Percentiles rank a stretch among this genome's conserved stretches.
These are phyloP conservation scores for Tetrao urogallus DNA, from an alignment of 2,113 vertebrate genomes.

Conservation along the genomic window DNA sequence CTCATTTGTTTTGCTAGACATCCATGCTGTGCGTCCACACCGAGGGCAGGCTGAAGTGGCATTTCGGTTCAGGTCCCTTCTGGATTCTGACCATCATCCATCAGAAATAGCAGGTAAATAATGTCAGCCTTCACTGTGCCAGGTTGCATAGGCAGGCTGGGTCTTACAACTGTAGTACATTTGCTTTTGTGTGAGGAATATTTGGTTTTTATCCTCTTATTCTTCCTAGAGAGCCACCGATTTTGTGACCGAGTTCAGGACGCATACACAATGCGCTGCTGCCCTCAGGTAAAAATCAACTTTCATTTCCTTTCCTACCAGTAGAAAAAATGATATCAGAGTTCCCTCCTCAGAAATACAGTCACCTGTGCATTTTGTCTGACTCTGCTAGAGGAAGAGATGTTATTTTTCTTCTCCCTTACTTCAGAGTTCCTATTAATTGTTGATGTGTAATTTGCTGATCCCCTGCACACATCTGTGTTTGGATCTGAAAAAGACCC, in stretches of 20 bases:
- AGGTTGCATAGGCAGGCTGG: not conserved
- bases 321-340: not conserved
- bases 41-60: conserved; percentile 94
- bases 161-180: not conserved
- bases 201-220: not conserved
- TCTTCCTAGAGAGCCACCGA: conserved; percentile 90
- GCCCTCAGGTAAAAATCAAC: conserved; percentile 90
- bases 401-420: not conserved
- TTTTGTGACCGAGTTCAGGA: conserved; percentile 98
- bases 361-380: not conserved
- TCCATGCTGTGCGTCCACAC: conserved; percentile 91
- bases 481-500: not conserved
- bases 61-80: conserved; percentile 91
- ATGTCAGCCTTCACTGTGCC: not conserved
- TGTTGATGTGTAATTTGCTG: not conserved
- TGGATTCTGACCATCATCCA: conserved; percentile 97
- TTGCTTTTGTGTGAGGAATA: not conserved
- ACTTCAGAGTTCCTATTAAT: not conserved
- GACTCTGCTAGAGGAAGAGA: not conserved
- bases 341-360: not conserved
- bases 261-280: conserved; percentile 95
- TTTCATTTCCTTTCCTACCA: not conserved
- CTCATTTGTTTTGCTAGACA: conserved; percentile 81
- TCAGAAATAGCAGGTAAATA: conserved; percentile 94
- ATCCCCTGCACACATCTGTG: fast-evolving